Base-by-base conservation (phyloP, 2,888 invertebrate species). In the Drosophila lutescens region DNA sequence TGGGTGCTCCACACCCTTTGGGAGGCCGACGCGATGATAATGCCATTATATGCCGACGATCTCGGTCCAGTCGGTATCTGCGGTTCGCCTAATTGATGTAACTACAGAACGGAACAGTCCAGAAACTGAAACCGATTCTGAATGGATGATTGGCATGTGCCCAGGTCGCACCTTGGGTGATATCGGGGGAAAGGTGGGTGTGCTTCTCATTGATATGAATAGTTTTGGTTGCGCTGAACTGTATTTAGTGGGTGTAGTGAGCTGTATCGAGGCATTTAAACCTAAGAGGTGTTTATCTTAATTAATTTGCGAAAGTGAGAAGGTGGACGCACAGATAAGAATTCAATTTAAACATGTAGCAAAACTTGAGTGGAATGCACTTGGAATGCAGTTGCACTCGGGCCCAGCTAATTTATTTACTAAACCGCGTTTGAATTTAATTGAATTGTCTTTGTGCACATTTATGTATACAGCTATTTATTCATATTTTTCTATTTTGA, bases 61-160 rank as follows among this genome's bases (percentile, higher is more conserved):
- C 41, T 15, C 43, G 15, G 23, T 12, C 32, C n/a, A 32, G 20
- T 46, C 49, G 13, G 47, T 50, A 50, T 17, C 23, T 68, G 68
- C 36, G 51, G 70, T 47, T 69, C 59, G 23, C 26, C 70, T 69
- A 60, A 69, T 70, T 69, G 68, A 69, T 70, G 70, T 69, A 69
- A 51, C 67, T 66, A 55, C 40, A 34, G 44, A 66, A 17, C 26
- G 41, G 20, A 2, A 47, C 57, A 34, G 34, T 20, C 17, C 41
- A 43, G 41, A 32, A 43, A 41, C 32, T 17, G 41, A 61, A 60
- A 32, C 47, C 23, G 32, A 53, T 65, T 54, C 32, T 46, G 54
- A 54, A 65, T 66, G 67, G 9, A 38, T 40, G 65, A 66, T 34
- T 68, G 69, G 67, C 67, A 57, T 70, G 70, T 60, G 60, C 71